Evolutionary conservation across 2,888 invertebrate species (phyloP), one percentile per base, ranked within the genome.

Genomic region (Drosophila antonietae): DNA sequence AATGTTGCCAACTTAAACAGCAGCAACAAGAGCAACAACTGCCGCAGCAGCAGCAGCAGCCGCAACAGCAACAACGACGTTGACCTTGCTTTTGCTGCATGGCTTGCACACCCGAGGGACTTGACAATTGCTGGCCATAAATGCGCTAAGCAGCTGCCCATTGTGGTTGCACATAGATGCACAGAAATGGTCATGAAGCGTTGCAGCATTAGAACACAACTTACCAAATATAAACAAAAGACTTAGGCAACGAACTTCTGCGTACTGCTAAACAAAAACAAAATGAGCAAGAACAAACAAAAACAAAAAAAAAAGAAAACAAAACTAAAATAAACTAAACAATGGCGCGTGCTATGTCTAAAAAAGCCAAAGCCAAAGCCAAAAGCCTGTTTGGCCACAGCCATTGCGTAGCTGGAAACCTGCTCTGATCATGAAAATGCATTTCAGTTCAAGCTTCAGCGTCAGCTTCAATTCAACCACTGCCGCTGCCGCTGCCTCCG

Each of bases 351-450:
- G 84, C 84, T 84, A 64, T 73, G 83, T 62, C 57, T 83, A 83
- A 85, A 55, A 55, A 72, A 78, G 83, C 77, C 62, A 76, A 66
- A 66, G 64, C 68, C 68, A 69, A 60, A 78, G 84, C 52, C 72
- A 80, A 79, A 78, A 83, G 88, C 89, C 89, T 74, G 85, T 85
- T 88, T 79, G 71, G 77, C 70, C 77, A 46, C 37, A 31, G n/a
- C 73, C 82, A 83, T 83, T 84, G 90, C 84, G 90, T 83, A 89
- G 83, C 75, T 82, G 52, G 79, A 90, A 90, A 85, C 85, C 90
- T 90, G 89, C 89, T 90, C 75, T 89, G 88, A 72, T 88, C 90
- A 87, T 85, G 84, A 89, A 85, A 90, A 78, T 78, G 81, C 78
- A 71, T 70, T 75, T 53, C 49, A 35, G 57, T 53, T 44, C 14